These are phyloP conservation scores for Anthrax anthrax DNA, from an alignment of 2,888 invertebrate species.

Conservation along the genomic window DNA sequence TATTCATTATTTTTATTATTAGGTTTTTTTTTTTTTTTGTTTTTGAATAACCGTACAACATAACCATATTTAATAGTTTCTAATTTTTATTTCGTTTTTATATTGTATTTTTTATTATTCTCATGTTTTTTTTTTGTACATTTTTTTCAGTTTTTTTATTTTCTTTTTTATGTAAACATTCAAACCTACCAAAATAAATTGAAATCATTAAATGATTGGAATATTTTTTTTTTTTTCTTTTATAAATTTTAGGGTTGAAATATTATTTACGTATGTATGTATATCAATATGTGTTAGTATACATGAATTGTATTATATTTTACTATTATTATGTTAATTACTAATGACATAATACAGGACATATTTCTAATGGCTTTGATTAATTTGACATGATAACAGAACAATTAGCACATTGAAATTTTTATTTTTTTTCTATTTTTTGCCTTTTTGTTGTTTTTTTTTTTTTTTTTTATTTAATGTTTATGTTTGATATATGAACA, in stretches of 20 bases:
- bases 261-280: too few relatives aligned
- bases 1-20: not conserved
- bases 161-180: not conserved
- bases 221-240: not conserved
- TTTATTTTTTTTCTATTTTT: not conserved
- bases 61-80: not conserved
- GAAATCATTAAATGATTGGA: not conserved
- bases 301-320: not conserved
- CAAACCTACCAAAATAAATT: not conserved
- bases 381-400: slow-evolving; percentile 11
- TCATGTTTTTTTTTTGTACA: not conserved
- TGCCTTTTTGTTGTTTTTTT: not conserved
- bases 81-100: not conserved
- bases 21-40: not conserved
- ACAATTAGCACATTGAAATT: slow-evolving; percentile 11
- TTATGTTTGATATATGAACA: too few relatives aligned
- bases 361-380: slow-evolving; percentile 12
- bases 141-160: not conserved
- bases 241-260: too few relatives aligned
- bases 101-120: not conserved
- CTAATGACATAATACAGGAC: slow-evolving; percentile 11
- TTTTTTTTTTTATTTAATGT: too few relatives aligned
- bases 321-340: slow-evolving; percentile 12
- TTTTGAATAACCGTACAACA: not conserved
- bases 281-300: too few relatives aligned